phyloP scores from a whole-genome alignment of 2,888 invertebrate genomes.

The Terebella lapidaria region DNA sequence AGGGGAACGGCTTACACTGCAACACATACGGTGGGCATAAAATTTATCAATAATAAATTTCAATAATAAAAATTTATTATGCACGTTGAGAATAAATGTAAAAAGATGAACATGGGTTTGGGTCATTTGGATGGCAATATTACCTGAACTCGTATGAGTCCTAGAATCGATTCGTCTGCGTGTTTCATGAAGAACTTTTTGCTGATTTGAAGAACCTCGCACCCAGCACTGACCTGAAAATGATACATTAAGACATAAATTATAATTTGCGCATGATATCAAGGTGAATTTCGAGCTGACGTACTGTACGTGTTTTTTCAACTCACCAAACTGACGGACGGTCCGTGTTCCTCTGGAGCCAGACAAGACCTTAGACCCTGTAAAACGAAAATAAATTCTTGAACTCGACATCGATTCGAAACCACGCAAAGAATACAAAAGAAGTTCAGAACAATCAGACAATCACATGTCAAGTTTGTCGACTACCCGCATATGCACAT shows the following conservation, averaged over 20 bases:
- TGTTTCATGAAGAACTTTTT: conserved; percentile 46
- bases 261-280: not conserved
- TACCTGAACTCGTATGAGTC: conserved; percentile 44
- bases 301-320: too few relatives aligned
- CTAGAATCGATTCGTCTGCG: conserved; percentile 41
- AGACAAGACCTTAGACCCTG: conserved; percentile 44
- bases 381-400: conserved; percentile 11
- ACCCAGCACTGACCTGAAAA: conserved; percentile 43
- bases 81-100: too few relatives aligned
- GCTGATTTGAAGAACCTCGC: conserved; percentile 44
- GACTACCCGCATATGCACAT: too few relatives aligned
- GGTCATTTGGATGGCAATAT: too few relatives aligned
- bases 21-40: not conserved
- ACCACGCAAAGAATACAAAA: too few relatives aligned
- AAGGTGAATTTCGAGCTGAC: too few relatives aligned
- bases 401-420: too few relatives aligned
- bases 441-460: too few relatives aligned
- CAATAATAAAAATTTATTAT: too few relatives aligned
- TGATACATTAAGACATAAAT: not conserved
- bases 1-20: conserved; percentile 44
- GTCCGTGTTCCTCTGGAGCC: conserved; percentile 39
- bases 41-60: not conserved
- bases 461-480: too few relatives aligned
- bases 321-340: conserved; percentile 40
- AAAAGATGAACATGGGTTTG: too few relatives aligned